Percentiles rank a stretch among this genome's conserved stretches.
Conservation (phyloP, 2,797 vertebrate genomes). For the Macroramphosus scolopax region DNA sequence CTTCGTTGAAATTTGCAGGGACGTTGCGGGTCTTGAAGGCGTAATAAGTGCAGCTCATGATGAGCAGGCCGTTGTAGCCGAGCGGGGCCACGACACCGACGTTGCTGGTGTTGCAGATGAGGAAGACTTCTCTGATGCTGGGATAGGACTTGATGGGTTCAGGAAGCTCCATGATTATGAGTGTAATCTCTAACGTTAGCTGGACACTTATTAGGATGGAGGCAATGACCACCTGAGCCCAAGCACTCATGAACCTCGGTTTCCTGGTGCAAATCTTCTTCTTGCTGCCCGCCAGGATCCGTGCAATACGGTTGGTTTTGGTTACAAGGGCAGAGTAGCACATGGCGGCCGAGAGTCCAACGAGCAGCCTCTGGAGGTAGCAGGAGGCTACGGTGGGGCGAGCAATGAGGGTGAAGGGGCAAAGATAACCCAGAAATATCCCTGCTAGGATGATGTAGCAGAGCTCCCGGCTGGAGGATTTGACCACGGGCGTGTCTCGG, state of each 20-base stretch:
- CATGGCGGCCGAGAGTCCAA: constrained; percentile 96
- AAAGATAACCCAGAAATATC: constrained; percentile 95
- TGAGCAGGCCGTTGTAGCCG: constrained; percentile 95
- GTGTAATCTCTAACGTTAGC: constrained; percentile 87
- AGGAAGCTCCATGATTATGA: constrained; percentile 94
- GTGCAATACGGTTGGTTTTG: constrained; percentile 97
- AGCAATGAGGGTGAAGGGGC: constrained; percentile 95
- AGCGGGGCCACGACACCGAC: constrained; percentile 92
- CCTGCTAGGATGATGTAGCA: constrained; percentile 98
- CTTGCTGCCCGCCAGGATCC: constrained; percentile 97
- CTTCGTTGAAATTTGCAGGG: constrained; percentile 98
- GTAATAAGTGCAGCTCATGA: constrained; percentile 98
- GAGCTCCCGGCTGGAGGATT: constrained; percentile 96
- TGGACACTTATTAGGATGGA: constrained; percentile 92
- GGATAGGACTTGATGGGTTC: constrained; percentile 93
- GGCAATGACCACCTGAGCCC: constrained; percentile 95
- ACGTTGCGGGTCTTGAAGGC: constrained; percentile 99
- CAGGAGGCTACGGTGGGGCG: constrained; percentile 92
- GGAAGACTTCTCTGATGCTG: constrained; percentile 93
- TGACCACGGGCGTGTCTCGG: constrained; percentile 96
- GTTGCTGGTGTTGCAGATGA: constrained; percentile 98
- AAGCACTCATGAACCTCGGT: constrained; percentile 96
- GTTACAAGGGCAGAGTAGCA: constrained; percentile 97
- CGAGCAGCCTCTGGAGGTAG: constrained; percentile 94
- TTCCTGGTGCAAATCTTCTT: constrained; percentile 99